A percentile compares a stretch with the other conserved stretches of the same genome.
These are phyloP conservation scores for Calameuta pallipes DNA, from an alignment of 2,888 invertebrate genomes.

Conservation along the genomic window DNA sequence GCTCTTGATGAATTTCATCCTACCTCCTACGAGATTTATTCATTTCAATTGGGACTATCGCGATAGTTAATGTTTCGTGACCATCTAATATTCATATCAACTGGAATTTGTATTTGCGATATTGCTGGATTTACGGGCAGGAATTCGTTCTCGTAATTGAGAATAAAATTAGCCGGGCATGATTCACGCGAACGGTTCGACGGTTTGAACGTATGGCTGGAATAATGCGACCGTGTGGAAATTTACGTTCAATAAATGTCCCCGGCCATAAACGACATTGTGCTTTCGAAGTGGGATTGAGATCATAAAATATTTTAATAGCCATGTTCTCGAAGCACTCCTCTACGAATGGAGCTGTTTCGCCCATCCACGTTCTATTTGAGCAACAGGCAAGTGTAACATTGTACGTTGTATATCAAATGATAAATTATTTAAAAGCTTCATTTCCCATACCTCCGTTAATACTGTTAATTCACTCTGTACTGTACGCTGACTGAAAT, in stretches of 20 bases:
- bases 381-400: not conserved
- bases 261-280: constrained; percentile 35
- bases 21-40: not conserved
- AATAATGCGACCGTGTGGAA: constrained; percentile 26
- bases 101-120: not conserved
- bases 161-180: not conserved
- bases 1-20: not conserved
- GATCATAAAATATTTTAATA: constrained; percentile 8
- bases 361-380: not conserved
- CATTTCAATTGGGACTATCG: not conserved
- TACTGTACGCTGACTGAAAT: not conserved
- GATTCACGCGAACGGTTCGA: not conserved
- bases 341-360: not conserved
- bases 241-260: constrained; percentile 35
- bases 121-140: not conserved
- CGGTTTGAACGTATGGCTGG: not conserved
- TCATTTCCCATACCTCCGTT: not conserved
- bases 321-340: not conserved
- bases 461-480: not conserved
- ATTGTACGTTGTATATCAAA: not conserved
- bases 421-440: not conserved
- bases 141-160: not conserved
- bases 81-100: not conserved
- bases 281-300: constrained; percentile 23
- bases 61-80: not conserved